Base-by-base conservation (phyloP, 2,888 invertebrate genomes). In the Tridacna gigas region DNA sequence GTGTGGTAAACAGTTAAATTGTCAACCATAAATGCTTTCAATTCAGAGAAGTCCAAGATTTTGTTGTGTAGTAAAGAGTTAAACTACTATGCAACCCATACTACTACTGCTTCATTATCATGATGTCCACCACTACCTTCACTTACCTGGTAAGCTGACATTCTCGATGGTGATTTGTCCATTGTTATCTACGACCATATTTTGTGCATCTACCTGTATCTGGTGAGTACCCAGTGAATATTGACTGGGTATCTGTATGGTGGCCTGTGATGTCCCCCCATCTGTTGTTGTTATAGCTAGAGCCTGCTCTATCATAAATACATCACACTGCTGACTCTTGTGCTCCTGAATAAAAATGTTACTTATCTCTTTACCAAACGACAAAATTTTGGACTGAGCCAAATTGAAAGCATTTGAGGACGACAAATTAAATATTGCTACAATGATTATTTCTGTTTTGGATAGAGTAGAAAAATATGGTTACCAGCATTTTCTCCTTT, bases 221-320 rank as follows among this genome's bases (percentile, higher is more conserved):
- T 85, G 87, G 51, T 89, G 89, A 11, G 86, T 78, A 13, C 90
- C 82, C n/a, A 84, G 74, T 5, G 85, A 76, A 51, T 76, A 74
- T 28, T 88, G 86, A 71, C 92, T 88, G 0, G 93, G 92, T 65
- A 93, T 92, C 87, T 92, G 92, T 79, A 93, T 91, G 22, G 92
- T 93, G 71, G 93, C 92, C 61, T 93, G 91, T 45, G 91, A 92
- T 7, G 91, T 91, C 25, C 90, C 90, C 9, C 92, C 92, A 25
- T 86, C 87, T 26, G 91, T 91, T 5, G 92, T 92, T 12, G 91
- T 91, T 47, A 93, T 92, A 22, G 92, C 89, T 56, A 93, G 80
- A 0, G 93, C 92, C 79, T 93, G 93, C 79, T 94, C 94, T 47
- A 93, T 91, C 91, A 93, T 92, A 80, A 91, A 89, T 77, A 92